Percentiles rank a stretch among this genome's conserved stretches.
These are phyloP conservation scores for Channallabes apus DNA, from an alignment of 2,797 vertebrate genomes.

Conservation along the genomic window DNA sequence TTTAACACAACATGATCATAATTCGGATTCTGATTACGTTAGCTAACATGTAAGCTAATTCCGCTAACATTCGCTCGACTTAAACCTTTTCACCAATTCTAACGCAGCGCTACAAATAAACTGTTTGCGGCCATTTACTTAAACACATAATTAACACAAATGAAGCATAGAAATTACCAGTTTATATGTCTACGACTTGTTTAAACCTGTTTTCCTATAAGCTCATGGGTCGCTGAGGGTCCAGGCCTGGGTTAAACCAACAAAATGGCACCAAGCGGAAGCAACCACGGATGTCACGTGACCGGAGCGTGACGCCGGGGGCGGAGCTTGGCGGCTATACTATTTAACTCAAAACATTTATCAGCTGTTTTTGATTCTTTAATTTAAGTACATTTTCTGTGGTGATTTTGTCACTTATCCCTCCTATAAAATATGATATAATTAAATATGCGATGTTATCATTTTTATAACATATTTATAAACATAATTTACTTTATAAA, in stretches of 20 bases:
- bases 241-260: neutral
- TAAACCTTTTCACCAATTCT: neutral
- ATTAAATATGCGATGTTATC: too few relatives aligned
- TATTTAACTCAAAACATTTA: too few relatives aligned
- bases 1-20: neutral
- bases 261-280: constrained; percentile 34
- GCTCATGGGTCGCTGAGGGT: neutral
- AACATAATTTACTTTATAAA: too few relatives aligned
- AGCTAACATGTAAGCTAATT: neutral
- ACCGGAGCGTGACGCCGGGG: too few relatives aligned
- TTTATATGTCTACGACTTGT: constrained; percentile 21
- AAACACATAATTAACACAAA: constrained; percentile 21
- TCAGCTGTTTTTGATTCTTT: too few relatives aligned
- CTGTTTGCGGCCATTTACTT: neutral
- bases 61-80: too few relatives aligned
- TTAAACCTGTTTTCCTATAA: constrained; percentile 35
- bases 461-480: too few relatives aligned
- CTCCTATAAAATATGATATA: too few relatives aligned
- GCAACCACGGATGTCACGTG: neutral
- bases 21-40: neutral
- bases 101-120: constrained; percentile 16
- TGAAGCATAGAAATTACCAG: constrained; percentile 31
- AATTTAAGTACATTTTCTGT: too few relatives aligned
- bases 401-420: too few relatives aligned
- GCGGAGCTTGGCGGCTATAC: too few relatives aligned